These are phyloP conservation scores for Tubulanus polymorphus DNA, from an alignment of 2,888 invertebrate genomes.

Conservation along the genomic window DNA sequence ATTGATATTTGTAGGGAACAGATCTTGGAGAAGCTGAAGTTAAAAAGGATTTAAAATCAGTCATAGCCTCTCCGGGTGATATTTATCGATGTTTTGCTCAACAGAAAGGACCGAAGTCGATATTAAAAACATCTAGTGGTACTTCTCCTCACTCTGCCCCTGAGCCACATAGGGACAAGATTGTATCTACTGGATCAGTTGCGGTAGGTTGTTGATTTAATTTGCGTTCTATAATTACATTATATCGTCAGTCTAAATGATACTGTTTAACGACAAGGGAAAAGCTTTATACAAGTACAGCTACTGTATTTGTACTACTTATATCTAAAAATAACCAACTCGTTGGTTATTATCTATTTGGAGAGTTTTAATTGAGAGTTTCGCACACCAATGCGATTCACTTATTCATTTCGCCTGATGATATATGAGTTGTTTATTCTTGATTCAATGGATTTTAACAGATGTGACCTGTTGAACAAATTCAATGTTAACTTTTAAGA, in stretches of 20 bases:
- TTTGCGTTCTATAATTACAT: too few species aligned
- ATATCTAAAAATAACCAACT: too few species aligned
- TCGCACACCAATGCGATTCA: too few species aligned
- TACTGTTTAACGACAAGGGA: too few species aligned
- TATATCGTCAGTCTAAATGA: too few species aligned
- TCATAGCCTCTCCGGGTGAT: constrained; percentile 26
- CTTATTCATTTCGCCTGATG: too few species aligned
- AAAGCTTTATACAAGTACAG: too few species aligned
- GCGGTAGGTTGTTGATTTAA: background rate
- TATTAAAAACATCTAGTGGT: constrained; percentile 22
- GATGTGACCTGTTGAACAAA: background rate
- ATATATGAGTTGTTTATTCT: background rate
- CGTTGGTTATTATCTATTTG: too few species aligned
- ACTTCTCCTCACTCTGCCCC: background rate
- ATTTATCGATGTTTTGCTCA: constrained; percentile 24
- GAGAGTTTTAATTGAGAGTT: too few species aligned
- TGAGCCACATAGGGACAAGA: constrained; percentile 1
- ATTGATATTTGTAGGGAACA: too few species aligned
- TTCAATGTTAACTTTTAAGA: background rate
- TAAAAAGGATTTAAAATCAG: background rate
- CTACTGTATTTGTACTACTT: too few species aligned
- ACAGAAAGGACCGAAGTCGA: constrained; percentile 24
- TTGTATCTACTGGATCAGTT: background rate
- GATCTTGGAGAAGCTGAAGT: background rate
- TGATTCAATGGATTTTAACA: background rate